Evolutionary conservation across 2,797 vertebrate genomes (phyloP).

Genomic region (Ficedula albicollis): DNA sequence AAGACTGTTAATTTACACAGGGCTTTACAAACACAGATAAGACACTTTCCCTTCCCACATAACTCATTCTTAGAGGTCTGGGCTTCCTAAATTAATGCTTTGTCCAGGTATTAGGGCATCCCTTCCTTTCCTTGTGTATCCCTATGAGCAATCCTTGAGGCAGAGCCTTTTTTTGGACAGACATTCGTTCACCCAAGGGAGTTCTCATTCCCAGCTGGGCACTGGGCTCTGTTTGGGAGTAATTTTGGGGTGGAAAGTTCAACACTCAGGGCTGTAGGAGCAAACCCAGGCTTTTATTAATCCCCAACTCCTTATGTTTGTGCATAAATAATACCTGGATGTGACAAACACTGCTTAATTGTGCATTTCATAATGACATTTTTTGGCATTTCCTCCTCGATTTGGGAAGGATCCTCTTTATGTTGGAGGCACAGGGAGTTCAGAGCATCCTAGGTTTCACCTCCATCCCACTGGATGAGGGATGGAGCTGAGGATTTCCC

Average conservation of each 20-base stretch:
- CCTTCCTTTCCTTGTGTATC: background rate
- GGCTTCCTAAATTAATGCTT: background rate
- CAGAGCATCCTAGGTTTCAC: fast-evolving
- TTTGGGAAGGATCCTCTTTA: background rate
- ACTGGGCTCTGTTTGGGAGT: background rate
- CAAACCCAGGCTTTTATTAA: background rate
- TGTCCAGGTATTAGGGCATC: background rate
- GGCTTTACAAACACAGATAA: background rate
- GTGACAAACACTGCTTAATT: background rate
- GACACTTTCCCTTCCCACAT: background rate
- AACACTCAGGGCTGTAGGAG: background rate
- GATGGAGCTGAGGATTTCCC: background rate
- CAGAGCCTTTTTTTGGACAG: background rate
- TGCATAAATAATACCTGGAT: background rate
- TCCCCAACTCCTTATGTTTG: fast-evolving
- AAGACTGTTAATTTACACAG: conserved; percentile 6
- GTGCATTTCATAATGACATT: background rate
- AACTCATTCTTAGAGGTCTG: background rate
- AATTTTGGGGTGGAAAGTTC: background rate
- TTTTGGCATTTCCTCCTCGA: background rate
- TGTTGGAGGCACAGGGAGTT: fast-evolving
- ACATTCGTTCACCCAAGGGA: background rate
- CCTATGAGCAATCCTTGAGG: background rate
- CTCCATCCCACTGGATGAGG: background rate
- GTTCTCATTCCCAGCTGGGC: background rate